These are phyloP conservation scores for Apocrypta bakeri DNA, from an alignment of 1,140 invertebrate species.

Conservation along the genomic window DNA sequence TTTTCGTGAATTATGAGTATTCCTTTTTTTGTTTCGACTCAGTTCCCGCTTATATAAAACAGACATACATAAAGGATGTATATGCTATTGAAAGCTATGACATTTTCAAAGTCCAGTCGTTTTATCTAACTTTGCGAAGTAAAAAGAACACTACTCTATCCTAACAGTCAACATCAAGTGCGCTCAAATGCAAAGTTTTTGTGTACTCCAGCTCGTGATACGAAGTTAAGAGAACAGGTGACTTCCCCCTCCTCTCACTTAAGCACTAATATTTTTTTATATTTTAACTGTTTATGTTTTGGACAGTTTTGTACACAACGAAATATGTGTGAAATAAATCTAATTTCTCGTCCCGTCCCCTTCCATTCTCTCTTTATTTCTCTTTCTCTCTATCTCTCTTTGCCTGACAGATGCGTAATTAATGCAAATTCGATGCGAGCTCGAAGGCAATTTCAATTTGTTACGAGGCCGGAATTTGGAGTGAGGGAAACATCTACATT, in stretches of 20 bases:
- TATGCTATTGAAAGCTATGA: no score
- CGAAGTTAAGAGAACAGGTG: not conserved
- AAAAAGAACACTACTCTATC: not conserved
- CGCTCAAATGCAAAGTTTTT: not conserved
- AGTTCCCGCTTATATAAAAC: no score
- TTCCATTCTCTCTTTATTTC: no score
- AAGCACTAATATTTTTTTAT: no score
- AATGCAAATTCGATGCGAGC: constrained; percentile 1
- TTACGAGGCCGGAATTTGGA: not conserved
- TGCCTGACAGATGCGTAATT: constrained; percentile 17
- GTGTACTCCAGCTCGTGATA: not conserved
- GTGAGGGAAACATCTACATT: constrained; percentile 6
- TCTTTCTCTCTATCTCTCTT: not conserved
- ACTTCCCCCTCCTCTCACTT: not conserved
- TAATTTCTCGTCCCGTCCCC: no score
- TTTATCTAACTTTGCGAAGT: no score
- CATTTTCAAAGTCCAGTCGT: no score
- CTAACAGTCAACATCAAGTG: not conserved
- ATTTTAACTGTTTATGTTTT: no score
- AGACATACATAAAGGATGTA: no score
- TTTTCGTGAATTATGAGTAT: not conserved
- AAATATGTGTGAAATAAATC: no score
- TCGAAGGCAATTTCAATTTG: constrained; percentile 23
- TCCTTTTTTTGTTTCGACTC: not conserved
- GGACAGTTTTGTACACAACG: no score